Base-by-base conservation (phyloP, 2,797 vertebrate species). In the Enteromius trimaculatus region DNA sequence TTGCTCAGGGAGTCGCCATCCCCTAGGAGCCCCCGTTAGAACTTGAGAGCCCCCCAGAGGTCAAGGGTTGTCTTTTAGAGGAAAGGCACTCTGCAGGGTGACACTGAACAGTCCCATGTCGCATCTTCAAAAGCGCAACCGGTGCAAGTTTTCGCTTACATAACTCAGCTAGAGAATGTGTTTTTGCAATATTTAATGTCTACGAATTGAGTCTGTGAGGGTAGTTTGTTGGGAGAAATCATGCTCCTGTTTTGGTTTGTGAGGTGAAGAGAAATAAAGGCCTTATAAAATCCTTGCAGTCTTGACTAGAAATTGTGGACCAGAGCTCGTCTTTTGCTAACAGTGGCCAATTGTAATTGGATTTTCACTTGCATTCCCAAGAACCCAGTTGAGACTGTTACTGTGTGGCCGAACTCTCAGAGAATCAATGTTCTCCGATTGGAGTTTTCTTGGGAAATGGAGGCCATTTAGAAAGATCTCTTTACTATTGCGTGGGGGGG, bases 381-480 rank as follows among this genome's bases (percentile, higher is more conserved):
- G 89, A 89, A 89, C 78, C 82, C 77, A 37, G 81, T 85, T 72
- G 37, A 79, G 82, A 69, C 39, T 92, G 89, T 62, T 62, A 16
- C 16, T 29, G 5, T 34, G 29, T 37, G 49, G 17, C 21, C 37
- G 6, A 8, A 7, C 47, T 51, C 16, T 53, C 10, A 53, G 71
- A 74, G 53, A 74, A 37, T 55, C 6, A 37, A 21, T 3, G 21
- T 58, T 39, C 13, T 58, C 31, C 72, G 14, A 23, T 6, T 23
- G 13, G 21, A 91, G 88, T 92, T 92, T 92, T 87, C 83, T 90
- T 89, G 92, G 91, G 91, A 92, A 93, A 93, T 91, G 62, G 90
- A 87, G 87, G 88, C 81, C 87, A 86, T 47, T 9, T 79, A 81
- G 84, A 82, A 83, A 88, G 79, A 81, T 77, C 86, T 82, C 7